Conservation (phyloP, 2,888 invertebrate genomes). For the Pemphredon lugubris region DNA sequence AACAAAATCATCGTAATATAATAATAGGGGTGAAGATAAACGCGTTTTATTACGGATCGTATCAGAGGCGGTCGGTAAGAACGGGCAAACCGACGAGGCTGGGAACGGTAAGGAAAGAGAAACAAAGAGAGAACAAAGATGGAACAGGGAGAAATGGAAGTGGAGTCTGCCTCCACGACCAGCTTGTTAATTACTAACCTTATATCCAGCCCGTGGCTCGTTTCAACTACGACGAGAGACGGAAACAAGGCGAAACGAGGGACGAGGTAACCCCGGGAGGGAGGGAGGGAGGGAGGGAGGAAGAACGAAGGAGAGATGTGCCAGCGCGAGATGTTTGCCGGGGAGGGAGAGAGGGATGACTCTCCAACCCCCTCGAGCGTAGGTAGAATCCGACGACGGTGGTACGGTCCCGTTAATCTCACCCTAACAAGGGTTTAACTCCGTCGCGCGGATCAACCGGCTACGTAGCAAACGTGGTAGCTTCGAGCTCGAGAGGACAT, state of each 20-base stretch:
- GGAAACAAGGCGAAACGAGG: background rate
- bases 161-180: constrained; percentile 23
- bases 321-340: background rate
- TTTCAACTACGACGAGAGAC: constrained; percentile 3
- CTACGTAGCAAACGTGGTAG: constrained; percentile 13
- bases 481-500: background rate
- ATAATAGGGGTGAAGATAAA: constrained; percentile 3
- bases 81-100: background rate
- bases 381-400: constrained; percentile 42
- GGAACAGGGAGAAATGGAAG: constrained; percentile 15
- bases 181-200: constrained; percentile 60
- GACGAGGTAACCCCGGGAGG: background rate
- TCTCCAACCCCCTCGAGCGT: constrained; percentile 23
- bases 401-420: constrained; percentile 70
- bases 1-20: constrained; percentile 8
- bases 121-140: background rate
- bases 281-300: background rate
- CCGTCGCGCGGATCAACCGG: constrained; percentile 48
- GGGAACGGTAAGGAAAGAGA: constrained; percentile 7
- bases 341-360: background rate
- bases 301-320: background rate
- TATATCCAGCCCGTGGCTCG: constrained; percentile 44
- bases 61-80: constrained; percentile 4
- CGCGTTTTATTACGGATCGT: constrained; percentile 10
- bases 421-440: constrained; percentile 72